Evolutionary conservation across 2,113 vertebrate genomes (phyloP).

Genomic region (Mastomys coucha): DNA sequence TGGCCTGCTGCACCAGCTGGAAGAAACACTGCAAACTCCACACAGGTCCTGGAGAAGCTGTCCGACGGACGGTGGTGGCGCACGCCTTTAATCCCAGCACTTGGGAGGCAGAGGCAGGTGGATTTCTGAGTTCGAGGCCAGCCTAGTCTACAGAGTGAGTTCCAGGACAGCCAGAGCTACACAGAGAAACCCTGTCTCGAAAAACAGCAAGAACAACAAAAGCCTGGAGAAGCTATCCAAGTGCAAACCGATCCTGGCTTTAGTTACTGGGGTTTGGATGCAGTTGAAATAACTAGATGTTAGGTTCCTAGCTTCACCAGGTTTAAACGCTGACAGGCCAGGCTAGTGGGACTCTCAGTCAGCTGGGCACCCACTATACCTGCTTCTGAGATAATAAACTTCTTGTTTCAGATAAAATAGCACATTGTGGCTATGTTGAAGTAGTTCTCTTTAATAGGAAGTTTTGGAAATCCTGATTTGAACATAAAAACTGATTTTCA

Average conservation of each 20-base stretch:
- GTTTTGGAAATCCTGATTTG: neutral
- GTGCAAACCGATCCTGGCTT: slow-evolving; percentile 42
- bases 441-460: neutral
- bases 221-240: slow-evolving; percentile 59
- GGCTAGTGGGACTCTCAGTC: neutral
- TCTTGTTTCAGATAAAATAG: neutral
- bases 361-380: neutral
- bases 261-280: slow-evolving; percentile 51
- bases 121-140: too few relatives aligned
- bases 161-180: too few relatives aligned
- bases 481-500: neutral
- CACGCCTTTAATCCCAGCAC: too few relatives aligned
- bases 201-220: too few relatives aligned
- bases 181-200: too few relatives aligned
- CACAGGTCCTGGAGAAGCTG: slow-evolving; percentile 53
- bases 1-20: neutral
- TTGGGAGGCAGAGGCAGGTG: too few relatives aligned
- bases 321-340: neutral
- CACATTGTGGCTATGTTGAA: neutral
- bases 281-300: slow-evolving; percentile 33
- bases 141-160: too few relatives aligned
- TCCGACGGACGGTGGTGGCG: neutral
- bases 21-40: neutral
- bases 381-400: neutral
- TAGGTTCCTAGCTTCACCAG: neutral